phyloP scores from a whole-genome alignment of 2,113 vertebrate genomes.

The Zosterops lateralis region DNA sequence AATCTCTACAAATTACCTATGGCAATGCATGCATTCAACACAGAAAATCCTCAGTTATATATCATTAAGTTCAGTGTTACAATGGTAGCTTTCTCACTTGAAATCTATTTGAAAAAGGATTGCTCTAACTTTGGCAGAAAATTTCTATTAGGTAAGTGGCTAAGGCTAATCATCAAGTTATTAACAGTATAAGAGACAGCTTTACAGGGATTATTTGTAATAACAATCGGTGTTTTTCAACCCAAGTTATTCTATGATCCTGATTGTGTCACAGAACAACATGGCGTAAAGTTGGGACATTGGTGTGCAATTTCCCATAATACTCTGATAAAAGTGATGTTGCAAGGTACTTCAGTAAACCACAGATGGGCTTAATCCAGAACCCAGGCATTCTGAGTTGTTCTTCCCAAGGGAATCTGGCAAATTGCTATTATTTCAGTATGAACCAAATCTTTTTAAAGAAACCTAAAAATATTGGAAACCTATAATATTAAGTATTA shows the following conservation, averaged over 20 bases:
- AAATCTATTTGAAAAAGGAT: neutral
- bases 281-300: neutral
- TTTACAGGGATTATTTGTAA: neutral
- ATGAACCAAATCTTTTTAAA: neutral
- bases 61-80: neutral
- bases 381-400: neutral
- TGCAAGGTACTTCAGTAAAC: neutral
- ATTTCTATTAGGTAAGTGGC: neutral
- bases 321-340: neutral
- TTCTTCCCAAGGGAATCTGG: neutral
- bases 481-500: neutral
- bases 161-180: neutral
- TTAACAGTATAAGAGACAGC: neutral
- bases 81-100: neutral
- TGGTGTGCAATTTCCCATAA: neutral
- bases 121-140: neutral
- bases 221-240: neutral
- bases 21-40: neutral
- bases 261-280: neutral
- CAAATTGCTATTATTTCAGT: neutral
- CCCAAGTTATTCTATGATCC: neutral
- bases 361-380: neutral
- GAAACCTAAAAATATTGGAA: neutral
- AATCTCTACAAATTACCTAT: neutral
- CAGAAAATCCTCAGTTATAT: neutral